Percentiles rank a stretch among this genome's conserved stretches.
phyloP scores from a whole-genome alignment of 2,888 invertebrate genomes.

The Acrobasis consociella region DNA sequence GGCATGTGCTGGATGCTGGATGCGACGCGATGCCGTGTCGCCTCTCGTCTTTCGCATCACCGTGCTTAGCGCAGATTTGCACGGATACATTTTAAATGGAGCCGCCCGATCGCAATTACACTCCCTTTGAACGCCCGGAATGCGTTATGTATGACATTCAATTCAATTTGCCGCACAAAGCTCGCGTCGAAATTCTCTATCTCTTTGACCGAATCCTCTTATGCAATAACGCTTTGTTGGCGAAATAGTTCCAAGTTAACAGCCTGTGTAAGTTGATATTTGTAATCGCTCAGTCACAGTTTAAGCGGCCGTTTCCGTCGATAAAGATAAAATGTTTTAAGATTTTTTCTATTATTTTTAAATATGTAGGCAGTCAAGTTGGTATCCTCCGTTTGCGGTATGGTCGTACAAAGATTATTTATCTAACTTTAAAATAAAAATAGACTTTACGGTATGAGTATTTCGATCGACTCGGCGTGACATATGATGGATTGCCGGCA shows the following conservation, averaged over 20 bases:
- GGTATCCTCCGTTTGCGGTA: no score
- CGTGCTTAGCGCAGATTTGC: conserved; percentile 68
- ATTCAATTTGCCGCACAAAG: conserved; percentile 78
- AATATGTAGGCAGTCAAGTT: not conserved
- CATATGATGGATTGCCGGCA: conserved; percentile 49
- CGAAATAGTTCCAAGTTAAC: conserved; percentile 56
- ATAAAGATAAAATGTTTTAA: conserved; percentile 18
- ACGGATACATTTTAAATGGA: conserved; percentile 78
- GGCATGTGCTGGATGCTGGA: conserved; percentile 39
- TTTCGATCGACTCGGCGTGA: conserved; percentile 30
- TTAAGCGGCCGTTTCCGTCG: conserved; percentile 21
- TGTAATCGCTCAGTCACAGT: conserved; percentile 25
- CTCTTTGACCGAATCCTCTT: conserved; percentile 70
- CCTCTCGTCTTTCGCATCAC: conserved; percentile 39
- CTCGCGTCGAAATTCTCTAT: conserved; percentile 71
- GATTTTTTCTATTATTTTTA: not conserved
- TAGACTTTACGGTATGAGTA: not conserved
- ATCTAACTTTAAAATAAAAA: not conserved
- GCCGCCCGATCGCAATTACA: conserved; percentile 77
- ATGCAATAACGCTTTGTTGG: conserved; percentile 66
- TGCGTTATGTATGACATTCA: conserved; percentile 77
- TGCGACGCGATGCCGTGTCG: conserved; percentile 38
- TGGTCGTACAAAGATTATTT: no score
- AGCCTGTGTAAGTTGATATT: conserved; percentile 43
- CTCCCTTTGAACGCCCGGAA: conserved; percentile 76